A percentile compares a stretch with the other conserved stretches of the same genome.
Conservation (phyloP, 35 echinoderm and acorn worm genomes). For the Lytechinus variegatus region DNA sequence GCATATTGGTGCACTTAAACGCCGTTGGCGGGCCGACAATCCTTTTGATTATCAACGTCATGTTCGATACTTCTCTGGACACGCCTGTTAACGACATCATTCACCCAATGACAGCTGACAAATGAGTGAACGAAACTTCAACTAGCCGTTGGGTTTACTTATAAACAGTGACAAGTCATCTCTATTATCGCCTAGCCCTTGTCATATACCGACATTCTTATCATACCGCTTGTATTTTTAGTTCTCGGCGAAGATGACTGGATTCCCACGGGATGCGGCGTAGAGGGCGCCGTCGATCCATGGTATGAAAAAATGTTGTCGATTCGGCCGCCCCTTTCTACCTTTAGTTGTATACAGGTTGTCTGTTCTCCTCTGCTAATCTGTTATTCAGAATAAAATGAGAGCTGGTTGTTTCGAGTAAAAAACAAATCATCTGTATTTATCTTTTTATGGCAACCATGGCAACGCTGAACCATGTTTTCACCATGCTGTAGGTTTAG, state of each 20-base stretch:
- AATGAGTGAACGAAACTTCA: neutral
- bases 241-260: neutral
- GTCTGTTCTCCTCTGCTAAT: too few relatives aligned
- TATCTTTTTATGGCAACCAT: too few relatives aligned
- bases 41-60: neutral
- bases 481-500: too few relatives aligned
- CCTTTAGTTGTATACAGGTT: neutral
- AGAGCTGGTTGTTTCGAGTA: too few relatives aligned
- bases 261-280: neutral
- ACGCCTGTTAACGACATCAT: neutral
- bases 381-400: too few relatives aligned
- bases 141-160: neutral
- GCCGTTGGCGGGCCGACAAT: neutral
- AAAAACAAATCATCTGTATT: too few relatives aligned
- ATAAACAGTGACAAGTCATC: neutral
- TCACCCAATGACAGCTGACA: neutral
- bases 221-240: conserved; percentile 2
- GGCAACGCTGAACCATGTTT: too few relatives aligned
- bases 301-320: neutral
- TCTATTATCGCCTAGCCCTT: neutral
- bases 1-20: neutral
- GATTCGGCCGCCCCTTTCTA: neutral
- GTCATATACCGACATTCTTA: conserved; percentile 18
- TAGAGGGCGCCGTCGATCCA: neutral
- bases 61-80: neutral